Conservation (phyloP, 2,888 invertebrate genomes). For the Habrosyne pyritoides region DNA sequence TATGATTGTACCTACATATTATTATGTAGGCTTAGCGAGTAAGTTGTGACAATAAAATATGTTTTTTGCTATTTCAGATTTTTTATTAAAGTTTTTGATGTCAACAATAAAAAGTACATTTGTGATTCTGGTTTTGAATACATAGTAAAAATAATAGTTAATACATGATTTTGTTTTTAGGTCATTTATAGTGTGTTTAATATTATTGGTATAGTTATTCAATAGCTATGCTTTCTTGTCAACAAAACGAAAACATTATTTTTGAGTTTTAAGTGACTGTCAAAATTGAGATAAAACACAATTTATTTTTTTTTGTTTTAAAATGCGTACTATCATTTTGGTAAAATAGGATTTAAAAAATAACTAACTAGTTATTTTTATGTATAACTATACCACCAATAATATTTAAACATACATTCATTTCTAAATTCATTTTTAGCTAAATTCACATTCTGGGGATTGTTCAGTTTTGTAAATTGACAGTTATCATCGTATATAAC, state of each 20-base stretch:
- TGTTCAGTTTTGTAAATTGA: slow-evolving; percentile 19
- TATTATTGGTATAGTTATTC: too few species aligned
- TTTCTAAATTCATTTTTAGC: background rate
- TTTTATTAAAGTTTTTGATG: slow-evolving; percentile 67
- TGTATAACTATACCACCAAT: background rate
- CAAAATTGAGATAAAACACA: too few species aligned
- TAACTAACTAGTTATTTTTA: too few species aligned
- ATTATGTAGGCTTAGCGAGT: background rate
- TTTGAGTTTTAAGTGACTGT: too few species aligned
- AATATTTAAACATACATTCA: background rate
- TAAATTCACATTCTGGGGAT: slow-evolving; percentile 10
- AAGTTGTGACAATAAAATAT: slow-evolving; percentile 57
- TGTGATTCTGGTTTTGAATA: slow-evolving; percentile 30
- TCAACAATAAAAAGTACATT: slow-evolving; percentile 59
- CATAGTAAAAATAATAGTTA: slow-evolving; percentile 3
- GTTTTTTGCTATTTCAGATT: slow-evolving; percentile 58
- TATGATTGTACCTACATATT: background rate
- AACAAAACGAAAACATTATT: too few species aligned
- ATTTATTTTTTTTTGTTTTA: too few species aligned
- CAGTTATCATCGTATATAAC: slow-evolving; percentile 2
- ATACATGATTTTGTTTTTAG: too few species aligned
- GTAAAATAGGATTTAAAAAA: too few species aligned
- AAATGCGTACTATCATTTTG: too few species aligned
- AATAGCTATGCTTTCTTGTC: too few species aligned
- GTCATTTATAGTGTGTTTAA: too few species aligned